These are phyloP conservation scores for Atethmia centrago DNA, from an alignment of 2,888 invertebrate genomes.

Conservation along the genomic window DNA sequence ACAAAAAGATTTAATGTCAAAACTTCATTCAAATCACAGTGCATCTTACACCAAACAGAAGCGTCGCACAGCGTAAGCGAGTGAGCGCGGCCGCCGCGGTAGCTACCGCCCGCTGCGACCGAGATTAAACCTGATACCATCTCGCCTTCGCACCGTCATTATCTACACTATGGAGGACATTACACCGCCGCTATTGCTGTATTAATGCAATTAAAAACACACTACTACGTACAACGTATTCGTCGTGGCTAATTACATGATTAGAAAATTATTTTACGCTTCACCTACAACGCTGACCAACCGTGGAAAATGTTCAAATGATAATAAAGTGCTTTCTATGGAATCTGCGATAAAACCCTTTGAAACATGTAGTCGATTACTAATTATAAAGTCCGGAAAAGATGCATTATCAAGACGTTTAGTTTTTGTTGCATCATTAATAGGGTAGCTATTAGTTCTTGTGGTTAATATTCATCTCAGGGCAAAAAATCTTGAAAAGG, in stretches of 20 bases:
- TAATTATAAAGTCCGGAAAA: slow-evolving; percentile 48
- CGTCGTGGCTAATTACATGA: slow-evolving; percentile 65
- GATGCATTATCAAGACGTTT: slow-evolving; percentile 49
- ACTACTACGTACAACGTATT: slow-evolving; percentile 62
- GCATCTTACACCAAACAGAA: slow-evolving; percentile 69
- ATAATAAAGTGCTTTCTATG: slow-evolving; percentile 51
- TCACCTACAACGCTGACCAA: slow-evolving; percentile 57
- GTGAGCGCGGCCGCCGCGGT: slow-evolving; percentile 63
- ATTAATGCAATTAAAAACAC: slow-evolving; percentile 73
- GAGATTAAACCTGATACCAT: slow-evolving; percentile 74
- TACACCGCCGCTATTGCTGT: slow-evolving; percentile 68
- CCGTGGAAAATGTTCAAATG: slow-evolving; percentile 62
- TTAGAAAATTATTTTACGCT: slow-evolving; percentile 72
- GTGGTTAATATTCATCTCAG: slow-evolving; percentile 29
- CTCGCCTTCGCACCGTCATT: slow-evolving; percentile 69
- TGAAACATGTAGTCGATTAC: slow-evolving; percentile 39
- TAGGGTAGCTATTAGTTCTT: slow-evolving; percentile 46
- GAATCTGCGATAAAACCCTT: slow-evolving; percentile 43
- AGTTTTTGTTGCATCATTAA: slow-evolving; percentile 53
- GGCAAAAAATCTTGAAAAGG: slow-evolving; percentile 53
- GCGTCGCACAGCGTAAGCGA: slow-evolving; percentile 66
- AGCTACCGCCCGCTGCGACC: slow-evolving; percentile 75
- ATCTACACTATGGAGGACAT: slow-evolving; percentile 68
- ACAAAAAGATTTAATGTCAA: background rate
- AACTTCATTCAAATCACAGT: slow-evolving; percentile 34